Evolutionary conservation across 2,797 vertebrate genomes (phyloP).

Genomic region (Myioborus miniatus): DNA sequence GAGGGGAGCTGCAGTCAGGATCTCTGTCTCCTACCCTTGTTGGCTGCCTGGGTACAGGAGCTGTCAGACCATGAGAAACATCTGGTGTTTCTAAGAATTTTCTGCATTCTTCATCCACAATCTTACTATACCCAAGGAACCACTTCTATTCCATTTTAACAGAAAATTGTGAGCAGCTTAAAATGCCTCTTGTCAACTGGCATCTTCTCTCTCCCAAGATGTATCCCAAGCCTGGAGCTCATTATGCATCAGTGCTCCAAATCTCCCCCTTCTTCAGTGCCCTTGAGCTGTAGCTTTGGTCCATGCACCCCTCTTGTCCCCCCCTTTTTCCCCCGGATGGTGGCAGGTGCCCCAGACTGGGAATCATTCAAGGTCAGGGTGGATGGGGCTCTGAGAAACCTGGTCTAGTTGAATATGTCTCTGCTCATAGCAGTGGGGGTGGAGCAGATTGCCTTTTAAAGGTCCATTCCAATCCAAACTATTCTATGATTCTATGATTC

Average conservation of each 20-base stretch:
- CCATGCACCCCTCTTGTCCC: not conserved
- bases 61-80: not conserved
- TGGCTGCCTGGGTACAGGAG: not conserved
- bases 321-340: not conserved
- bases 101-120: not conserved
- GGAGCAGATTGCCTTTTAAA: not conserved
- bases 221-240: rapidly evolving
- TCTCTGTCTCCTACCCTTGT: not conserved
- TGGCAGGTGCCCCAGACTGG: not conserved
- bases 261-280: not conserved
- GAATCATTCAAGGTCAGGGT: not conserved
- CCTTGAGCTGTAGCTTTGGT: not conserved
- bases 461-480: not conserved
- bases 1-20: not conserved
- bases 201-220: not conserved
- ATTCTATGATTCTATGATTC: not conserved
- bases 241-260: not conserved
- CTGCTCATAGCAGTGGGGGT: rapidly evolving
- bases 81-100: not conserved
- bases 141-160: not conserved
- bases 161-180: not conserved
- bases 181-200: not conserved
- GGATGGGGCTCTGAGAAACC: not conserved
- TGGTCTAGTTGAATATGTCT: not conserved
- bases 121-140: not conserved